Base-by-base conservation (phyloP, 2,888 invertebrate genomes). In the Drosophila algonquin region DNA sequence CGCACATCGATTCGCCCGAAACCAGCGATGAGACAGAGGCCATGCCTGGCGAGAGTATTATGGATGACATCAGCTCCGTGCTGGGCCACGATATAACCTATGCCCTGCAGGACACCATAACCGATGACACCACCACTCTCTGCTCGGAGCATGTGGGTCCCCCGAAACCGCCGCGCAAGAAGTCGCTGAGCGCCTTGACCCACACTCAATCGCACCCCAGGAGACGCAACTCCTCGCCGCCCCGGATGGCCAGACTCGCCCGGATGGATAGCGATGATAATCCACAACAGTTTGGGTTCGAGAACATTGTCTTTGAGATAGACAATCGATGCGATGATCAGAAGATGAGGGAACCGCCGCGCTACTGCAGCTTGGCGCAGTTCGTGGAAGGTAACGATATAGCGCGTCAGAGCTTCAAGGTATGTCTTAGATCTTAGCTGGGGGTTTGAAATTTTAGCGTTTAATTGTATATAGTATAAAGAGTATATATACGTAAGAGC, bases 321-420 rank as follows among this genome's bases (percentile, higher is more conserved):
- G 93, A 92, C 70, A 92, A 92, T 80, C 91, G 92, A 12, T 92
- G 92, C 54, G 93, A 93, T 67, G 93, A 93, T 73, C 92, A 91
- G 65, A 93, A 92, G 75, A 91, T 91, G 27, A 76, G 87, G 3
- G 94, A 94, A 80, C 94, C 95, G 61, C 94, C 94, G 52, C 95
- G 95, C 76, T 96, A 95, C 88, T 96, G 96, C 90, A 96, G 96
- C 87, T 92, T 97, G 83, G 97, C 97, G 1, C 95, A 96, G 79
- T 96, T 96, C 87, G 96, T 95, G 69, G 96, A 96, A 92, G 96
- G 96, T 21, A 96, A 94, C 91, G 97, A 97, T 90, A 97, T 97
- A 71, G 96, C 95, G 0, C 93, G 96, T 53, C 94, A 95, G 90
- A 96, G 96, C 3, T 96, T 96, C 90, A 95, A 95, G 91, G 92